Conservation (phyloP, 2,113 vertebrate genomes). For the Nymphicus hollandicus region DNA sequence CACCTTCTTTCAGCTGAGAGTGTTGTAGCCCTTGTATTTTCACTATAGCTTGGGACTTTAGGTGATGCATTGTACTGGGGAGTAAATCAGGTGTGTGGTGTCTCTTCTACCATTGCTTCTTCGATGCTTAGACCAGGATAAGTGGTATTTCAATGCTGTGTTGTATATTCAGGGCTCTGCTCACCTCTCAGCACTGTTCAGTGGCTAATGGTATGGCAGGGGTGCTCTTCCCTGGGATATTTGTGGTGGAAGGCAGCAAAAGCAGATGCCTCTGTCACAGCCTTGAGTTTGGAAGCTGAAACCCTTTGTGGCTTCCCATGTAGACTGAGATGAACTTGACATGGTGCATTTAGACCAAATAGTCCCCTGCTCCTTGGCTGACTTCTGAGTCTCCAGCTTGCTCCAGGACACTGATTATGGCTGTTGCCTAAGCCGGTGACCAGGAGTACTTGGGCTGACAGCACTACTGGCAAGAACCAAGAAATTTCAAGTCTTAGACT, state of each 20-base stretch:
- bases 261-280: neutral
- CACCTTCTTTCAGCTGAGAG: neutral
- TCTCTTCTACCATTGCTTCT: neutral
- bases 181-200: neutral
- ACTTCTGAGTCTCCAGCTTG: neutral
- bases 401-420: neutral
- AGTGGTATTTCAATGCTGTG: neutral
- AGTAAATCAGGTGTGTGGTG: fast-evolving
- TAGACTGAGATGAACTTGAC: neutral
- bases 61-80: neutral
- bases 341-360: fast-evolving
- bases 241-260: neutral
- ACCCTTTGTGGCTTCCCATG: neutral
- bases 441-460: neutral
- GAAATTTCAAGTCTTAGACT: neutral
- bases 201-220: fast-evolving
- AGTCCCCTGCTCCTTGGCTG: neutral
- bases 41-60: neutral
- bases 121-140: neutral
- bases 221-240: neutral
- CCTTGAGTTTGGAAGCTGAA: neutral
- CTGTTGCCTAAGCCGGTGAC: neutral
- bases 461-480: neutral
- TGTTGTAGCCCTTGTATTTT: neutral
- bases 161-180: neutral